A percentile compares a stretch with the other conserved stretches of the same genome.
Evolutionary conservation across 2,797 vertebrate species (phyloP).

Genomic region (Champsocephalus gunnari): DNA sequence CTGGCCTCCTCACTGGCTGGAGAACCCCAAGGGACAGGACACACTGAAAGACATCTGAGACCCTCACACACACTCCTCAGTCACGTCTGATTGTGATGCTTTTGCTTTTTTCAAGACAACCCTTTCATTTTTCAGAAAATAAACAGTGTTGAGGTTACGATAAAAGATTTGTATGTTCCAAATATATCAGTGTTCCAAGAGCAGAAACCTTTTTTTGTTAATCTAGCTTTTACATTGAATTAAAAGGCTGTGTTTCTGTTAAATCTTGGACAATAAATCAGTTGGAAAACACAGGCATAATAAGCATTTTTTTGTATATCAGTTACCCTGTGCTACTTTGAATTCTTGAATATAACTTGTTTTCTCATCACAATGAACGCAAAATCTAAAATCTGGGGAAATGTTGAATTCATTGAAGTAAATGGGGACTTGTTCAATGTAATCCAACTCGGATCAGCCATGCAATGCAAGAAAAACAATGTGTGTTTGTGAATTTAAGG

Average conservation of each 20-base stretch:
- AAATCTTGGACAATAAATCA: neutral
- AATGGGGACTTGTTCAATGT: too few relatives aligned
- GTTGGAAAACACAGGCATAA: neutral
- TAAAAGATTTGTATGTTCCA: neutral
- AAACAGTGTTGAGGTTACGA: neutral
- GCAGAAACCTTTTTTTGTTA: neutral
- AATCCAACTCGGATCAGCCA: too few relatives aligned
- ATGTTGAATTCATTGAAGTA: too few relatives aligned
- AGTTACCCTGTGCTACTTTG: too few relatives aligned
- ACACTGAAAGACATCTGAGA: conserved; percentile 77
- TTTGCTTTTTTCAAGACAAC: neutral
- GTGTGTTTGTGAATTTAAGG: too few relatives aligned
- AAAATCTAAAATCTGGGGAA: too few relatives aligned
- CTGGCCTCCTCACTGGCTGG: conserved; percentile 84
- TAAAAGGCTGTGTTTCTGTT: neutral
- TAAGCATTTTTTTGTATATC: too few relatives aligned
- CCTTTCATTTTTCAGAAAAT: neutral
- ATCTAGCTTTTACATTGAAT: neutral
- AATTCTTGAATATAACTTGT: too few relatives aligned
- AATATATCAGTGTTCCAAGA: neutral
- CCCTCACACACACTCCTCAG: neutral
- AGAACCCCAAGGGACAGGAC: conserved; percentile 68
- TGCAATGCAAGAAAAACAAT: too few relatives aligned
- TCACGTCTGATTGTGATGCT: neutral
- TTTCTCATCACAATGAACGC: too few relatives aligned